Percentiles rank a stretch among this genome's conserved stretches.
These are phyloP conservation scores for Prosopocoilus inquinatus DNA, from an alignment of 2,888 invertebrate genomes.

Conservation along the genomic window DNA sequence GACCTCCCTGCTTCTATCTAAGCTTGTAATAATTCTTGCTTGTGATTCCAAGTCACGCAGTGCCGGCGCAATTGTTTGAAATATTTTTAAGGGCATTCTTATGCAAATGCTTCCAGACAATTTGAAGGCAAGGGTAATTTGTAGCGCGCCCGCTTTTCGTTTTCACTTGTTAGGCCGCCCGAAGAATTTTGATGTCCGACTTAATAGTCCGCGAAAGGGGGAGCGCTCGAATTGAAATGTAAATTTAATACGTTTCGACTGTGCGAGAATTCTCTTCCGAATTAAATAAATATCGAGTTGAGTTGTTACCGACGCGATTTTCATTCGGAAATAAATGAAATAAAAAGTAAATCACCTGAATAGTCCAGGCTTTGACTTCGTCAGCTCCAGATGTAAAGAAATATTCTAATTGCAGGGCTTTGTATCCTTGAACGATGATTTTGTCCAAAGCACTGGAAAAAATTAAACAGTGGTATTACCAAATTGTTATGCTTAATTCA, in stretches of 20 bases:
- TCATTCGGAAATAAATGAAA: neutral
- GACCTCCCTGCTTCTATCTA: neutral
- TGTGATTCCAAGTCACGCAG: neutral
- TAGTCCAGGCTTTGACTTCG: constrained; percentile 99
- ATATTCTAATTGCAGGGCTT: constrained; percentile 92
- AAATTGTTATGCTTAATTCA: neutral
- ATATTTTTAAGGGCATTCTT: constrained; percentile 35
- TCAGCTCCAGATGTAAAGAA: constrained; percentile 98
- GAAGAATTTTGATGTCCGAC: constrained; percentile 18
- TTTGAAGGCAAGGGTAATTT: constrained; percentile 40
- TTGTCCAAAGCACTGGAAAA: constrained; percentile 83
- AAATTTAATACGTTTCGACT: constrained; percentile 9
- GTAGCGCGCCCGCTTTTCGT: constrained; percentile 5
- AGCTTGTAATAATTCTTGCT: neutral
- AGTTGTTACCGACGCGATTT: neutral
- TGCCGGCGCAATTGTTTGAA: constrained; percentile 18
- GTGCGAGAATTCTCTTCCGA: neutral
- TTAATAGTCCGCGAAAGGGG: constrained; percentile 11
- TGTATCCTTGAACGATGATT: constrained; percentile 96
- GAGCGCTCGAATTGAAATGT: constrained; percentile 18
- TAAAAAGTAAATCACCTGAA: constrained; percentile 71
- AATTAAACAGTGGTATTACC: neutral
- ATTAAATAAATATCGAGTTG: neutral
- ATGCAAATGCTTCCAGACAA: constrained; percentile 49
- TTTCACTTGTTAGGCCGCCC: constrained; percentile 10